A percentile compares a stretch with the other conserved stretches of the same genome.
Evolutionary conservation across 2,888 invertebrate genomes (phyloP).

Genomic region (Spilosoma lubricipeda): DNA sequence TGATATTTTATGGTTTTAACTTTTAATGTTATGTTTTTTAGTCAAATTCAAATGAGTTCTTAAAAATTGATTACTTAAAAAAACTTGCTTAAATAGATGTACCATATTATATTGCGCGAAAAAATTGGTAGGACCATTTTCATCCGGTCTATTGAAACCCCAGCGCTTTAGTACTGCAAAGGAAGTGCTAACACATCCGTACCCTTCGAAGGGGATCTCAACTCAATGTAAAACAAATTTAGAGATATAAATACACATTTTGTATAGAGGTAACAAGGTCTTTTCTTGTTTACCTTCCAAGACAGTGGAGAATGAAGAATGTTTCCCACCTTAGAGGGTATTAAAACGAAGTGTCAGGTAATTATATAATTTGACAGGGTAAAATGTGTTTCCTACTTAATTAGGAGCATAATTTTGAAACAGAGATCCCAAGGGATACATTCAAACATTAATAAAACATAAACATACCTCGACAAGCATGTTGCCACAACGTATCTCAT

Average conservation of each 20-base stretch:
- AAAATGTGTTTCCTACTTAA: slow-evolving; percentile 27
- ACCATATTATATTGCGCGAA: no score
- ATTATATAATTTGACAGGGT: slow-evolving; percentile 28
- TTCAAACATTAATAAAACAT: slow-evolving; percentile 20
- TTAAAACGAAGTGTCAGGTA: slow-evolving; percentile 24
- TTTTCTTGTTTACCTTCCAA: slow-evolving; percentile 24
- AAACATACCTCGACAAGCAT: not conserved
- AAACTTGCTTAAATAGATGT: no score
- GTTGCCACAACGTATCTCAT: not conserved
- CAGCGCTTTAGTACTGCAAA: not conserved
- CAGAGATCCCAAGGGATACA: slow-evolving; percentile 19
- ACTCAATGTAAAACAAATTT: slow-evolving; percentile 10
- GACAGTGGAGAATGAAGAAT: slow-evolving; percentile 15
- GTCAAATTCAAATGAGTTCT: no score
- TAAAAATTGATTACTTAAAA: no score
- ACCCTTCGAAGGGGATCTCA: slow-evolving; percentile 19
- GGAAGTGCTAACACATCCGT: slow-evolving; percentile 28
- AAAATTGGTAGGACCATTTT: not conserved
- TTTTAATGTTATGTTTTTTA: no score
- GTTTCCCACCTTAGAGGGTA: slow-evolving; percentile 22
- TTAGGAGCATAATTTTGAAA: slow-evolving; percentile 25
- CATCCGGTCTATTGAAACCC: slow-evolving; percentile 5
- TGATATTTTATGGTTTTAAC: no score
- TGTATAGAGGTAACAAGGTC: slow-evolving; percentile 19
- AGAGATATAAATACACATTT: slow-evolving; percentile 18